Evolutionary conservation across 2,888 invertebrate species (phyloP), one percentile per base, ranked within the genome.

Genomic region (Ceramica pisi): DNA sequence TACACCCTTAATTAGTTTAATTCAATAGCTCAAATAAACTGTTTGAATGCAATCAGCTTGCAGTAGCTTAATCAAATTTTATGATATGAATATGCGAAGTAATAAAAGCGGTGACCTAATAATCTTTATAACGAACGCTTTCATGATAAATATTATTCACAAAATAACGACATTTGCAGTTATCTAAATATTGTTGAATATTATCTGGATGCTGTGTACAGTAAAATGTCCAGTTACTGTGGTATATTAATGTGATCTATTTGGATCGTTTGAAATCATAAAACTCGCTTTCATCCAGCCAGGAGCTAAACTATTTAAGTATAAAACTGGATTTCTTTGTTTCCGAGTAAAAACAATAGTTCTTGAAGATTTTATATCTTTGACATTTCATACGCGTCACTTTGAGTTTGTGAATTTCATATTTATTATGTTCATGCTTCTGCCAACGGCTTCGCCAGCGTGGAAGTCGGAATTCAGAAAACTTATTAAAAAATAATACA

Each of bases 291-390:
- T 71, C 38, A 63, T 59, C 41, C 51, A 67, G 55, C 51, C 57
- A 65, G 60, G 31, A 66, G 26, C 53, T 66, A n/a, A 61, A 71
- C 71, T 67, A 55, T 56, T 65, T 51, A 8, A 12, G 23, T 44
- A 59, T 71, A 78, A 77, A 77, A 48, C 63, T 75, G 48, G n/a
- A 71, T 72, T 77, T 56, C 51, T 61, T 64, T 62, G 66, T 66
- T 71, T 63, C 41, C 31, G n/a, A 63, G 23, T 31, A 48, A 64
- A 64, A 8, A 60, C 44, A 55, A 53, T 35, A 57, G 23, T 12
- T 60, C 23, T 23, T 38, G 31, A 44, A 21, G 8, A 48, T 48
- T 19, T 23, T 59, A 19, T 35, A 31, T 9, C 16, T 19, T 64
- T 57, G 23, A 61, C 14, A 65, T 50, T 48, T 51, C 23, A 9